phyloP scores from a whole-genome alignment of 1,140 invertebrate genomes.

The Drosophila pectinifera region DNA sequence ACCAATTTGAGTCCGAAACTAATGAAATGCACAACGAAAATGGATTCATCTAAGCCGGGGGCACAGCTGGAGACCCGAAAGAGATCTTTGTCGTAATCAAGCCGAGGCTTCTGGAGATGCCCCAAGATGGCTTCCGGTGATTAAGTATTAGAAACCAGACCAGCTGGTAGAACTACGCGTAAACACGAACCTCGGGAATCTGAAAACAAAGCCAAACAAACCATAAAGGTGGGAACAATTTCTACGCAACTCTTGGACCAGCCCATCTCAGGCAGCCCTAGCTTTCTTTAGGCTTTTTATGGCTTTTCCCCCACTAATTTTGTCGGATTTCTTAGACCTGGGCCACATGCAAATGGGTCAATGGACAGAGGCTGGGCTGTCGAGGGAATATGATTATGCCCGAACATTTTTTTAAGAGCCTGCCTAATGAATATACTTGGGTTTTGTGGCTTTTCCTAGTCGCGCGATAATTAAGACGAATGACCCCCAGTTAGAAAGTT shows the following conservation, averaged over 20 bases:
- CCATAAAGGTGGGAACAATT: conserved; percentile 77
- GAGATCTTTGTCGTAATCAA: conserved; percentile 59
- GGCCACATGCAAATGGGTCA: conserved; percentile 69
- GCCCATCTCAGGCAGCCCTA: conserved; percentile 15
- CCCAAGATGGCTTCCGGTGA: conserved; percentile 75
- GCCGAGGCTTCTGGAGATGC: conserved; percentile 56
- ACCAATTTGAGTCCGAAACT: conserved; percentile 56
- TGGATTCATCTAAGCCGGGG: conserved; percentile 55
- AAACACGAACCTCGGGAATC: conserved; percentile 27
- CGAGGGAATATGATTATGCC: conserved; percentile 51
- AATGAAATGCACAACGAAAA: conserved; percentile 51
- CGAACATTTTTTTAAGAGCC: conserved; percentile 27
- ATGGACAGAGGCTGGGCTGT: conserved; percentile 51
- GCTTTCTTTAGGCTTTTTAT: conserved; percentile 56
- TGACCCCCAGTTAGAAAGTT: conserved; percentile 77
- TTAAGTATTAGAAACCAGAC: conserved; percentile 66
- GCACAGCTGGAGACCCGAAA: conserved; percentile 57
- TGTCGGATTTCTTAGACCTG: conserved; percentile 34
- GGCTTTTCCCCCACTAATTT: conserved; percentile 56
- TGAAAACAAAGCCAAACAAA: conserved; percentile 43
- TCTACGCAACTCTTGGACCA: conserved; percentile 45
- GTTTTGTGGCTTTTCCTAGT: conserved; percentile 57
- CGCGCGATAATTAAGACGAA: conserved; percentile 81
- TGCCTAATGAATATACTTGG: conserved; percentile 71
- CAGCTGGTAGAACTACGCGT: conserved; percentile 36